Percentiles rank a stretch among this genome's conserved stretches.
Evolutionary conservation across 2,797 vertebrate genomes (phyloP).

Genomic region (Falco novaeseelandiae): DNA sequence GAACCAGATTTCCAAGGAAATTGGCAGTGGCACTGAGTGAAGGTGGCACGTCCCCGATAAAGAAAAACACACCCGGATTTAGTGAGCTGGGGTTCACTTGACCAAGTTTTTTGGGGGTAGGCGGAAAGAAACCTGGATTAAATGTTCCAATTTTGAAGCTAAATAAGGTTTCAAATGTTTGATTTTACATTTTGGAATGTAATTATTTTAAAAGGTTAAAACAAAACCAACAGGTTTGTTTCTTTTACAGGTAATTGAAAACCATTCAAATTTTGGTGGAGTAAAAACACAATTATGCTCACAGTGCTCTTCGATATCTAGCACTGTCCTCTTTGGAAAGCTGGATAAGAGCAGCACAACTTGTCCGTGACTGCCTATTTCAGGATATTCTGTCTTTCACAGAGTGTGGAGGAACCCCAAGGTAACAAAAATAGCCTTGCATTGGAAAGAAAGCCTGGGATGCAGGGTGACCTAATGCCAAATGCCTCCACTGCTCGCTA

Average conservation of each 20-base stretch:
- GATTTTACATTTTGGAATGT: background rate
- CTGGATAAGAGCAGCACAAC: background rate
- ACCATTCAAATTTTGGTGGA: background rate
- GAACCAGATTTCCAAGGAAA: background rate
- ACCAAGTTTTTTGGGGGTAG: background rate
- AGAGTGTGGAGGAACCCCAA: background rate
- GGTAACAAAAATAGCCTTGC: background rate
- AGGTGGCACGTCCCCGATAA: background rate
- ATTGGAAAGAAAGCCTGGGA: background rate
- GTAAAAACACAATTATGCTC: background rate
- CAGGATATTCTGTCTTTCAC: background rate
- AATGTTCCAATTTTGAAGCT: background rate
- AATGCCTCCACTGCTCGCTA: background rate
- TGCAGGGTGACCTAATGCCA: background rate
- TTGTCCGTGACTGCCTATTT: background rate
- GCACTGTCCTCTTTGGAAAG: background rate
- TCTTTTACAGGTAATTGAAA: background rate
- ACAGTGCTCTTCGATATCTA: background rate
- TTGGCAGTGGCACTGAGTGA: background rate
- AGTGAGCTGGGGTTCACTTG: background rate
- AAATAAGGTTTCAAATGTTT: background rate
- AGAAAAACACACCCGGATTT: background rate
- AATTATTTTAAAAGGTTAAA: background rate
- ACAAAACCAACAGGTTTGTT: fast-evolving
- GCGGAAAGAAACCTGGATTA: background rate